Evolutionary conservation across 1,140 invertebrate genomes (phyloP).

Genomic region (Anthonomus grandis): DNA sequence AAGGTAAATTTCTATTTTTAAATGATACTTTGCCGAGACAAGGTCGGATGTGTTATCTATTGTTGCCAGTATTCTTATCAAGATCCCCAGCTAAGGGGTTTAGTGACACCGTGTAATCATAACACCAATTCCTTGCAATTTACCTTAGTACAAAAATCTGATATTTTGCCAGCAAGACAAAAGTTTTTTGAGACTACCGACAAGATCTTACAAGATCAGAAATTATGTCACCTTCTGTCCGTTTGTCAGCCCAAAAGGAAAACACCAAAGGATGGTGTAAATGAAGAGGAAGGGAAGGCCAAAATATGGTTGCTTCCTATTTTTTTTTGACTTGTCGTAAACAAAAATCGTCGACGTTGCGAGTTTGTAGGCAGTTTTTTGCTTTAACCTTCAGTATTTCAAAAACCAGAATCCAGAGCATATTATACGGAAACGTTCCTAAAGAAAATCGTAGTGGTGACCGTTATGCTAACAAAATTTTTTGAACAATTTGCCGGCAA

Average conservation of each 20-base stretch:
- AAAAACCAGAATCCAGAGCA: slow-evolving; percentile 3
- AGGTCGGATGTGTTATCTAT: not conserved
- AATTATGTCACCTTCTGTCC: no score
- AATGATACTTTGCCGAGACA: not conserved
- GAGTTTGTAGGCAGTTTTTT: slow-evolving; percentile 8
- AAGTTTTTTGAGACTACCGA: slow-evolving; percentile 1
- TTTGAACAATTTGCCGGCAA: slow-evolving; percentile 5
- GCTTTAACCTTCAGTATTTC: not conserved
- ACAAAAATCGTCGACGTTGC: not conserved
- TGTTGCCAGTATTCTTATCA: slow-evolving; percentile 2
- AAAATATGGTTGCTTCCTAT: slow-evolving; percentile 3
- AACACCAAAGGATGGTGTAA: slow-evolving; percentile 1
- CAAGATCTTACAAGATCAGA: no score
- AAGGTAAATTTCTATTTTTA: not conserved
- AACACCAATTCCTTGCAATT: slow-evolving; percentile 3
- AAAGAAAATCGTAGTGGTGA: slow-evolving; percentile 1
- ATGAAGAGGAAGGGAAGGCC: not conserved
- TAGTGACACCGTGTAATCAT: slow-evolving; percentile 6
- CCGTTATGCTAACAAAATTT: slow-evolving; percentile 1
- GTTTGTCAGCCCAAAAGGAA: not conserved
- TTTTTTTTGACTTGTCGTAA: not conserved
- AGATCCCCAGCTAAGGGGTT: not conserved
- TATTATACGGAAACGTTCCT: not conserved
- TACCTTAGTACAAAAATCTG: not conserved
- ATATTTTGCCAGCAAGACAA: not conserved